phyloP scores from a whole-genome alignment of 2,888 invertebrate species.

The Salpingus planirostris region DNA sequence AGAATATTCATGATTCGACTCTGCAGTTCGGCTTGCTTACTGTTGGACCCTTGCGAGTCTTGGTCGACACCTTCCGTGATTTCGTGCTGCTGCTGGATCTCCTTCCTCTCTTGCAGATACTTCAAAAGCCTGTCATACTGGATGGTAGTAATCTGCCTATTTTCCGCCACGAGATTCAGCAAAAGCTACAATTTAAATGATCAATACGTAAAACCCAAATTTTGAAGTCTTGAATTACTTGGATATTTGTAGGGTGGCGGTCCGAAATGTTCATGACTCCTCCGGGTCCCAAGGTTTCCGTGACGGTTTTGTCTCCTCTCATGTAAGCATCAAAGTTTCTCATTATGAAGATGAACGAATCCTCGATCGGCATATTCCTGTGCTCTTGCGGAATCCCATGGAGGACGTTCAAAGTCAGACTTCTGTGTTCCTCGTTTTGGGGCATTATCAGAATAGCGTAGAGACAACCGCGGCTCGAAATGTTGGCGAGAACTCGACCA shows the following conservation, averaged over 20 bases:
- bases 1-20: slow-evolving; percentile 71
- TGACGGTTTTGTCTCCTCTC: slow-evolving; percentile 39
- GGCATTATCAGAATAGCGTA: slow-evolving; percentile 83
- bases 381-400: slow-evolving; percentile 92
- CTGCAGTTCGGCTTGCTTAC: slow-evolving; percentile 62
- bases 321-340: slow-evolving; percentile 60
- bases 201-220: no score
- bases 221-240: slow-evolving; percentile 40
- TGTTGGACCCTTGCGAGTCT: slow-evolving; percentile 40
- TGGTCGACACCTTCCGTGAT: slow-evolving; percentile 55
- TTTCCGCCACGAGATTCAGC: slow-evolving; percentile 74
- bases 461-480: slow-evolving; percentile 78
- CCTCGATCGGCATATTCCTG: slow-evolving; percentile 92
- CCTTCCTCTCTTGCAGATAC: slow-evolving; percentile 64
- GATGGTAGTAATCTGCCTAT: slow-evolving; percentile 62
- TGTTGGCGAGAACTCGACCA: slow-evolving; percentile 70
- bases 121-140: slow-evolving; percentile 72
- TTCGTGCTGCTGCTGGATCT: slow-evolving; percentile 66
- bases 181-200: slow-evolving; percentile 47
- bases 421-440: slow-evolving; percentile 76
- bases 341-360: slow-evolving; percentile 71
- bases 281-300: slow-evolving; percentile 21
- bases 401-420: slow-evolving; percentile 81
- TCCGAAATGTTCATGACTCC: slow-evolving; percentile 36
- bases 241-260: slow-evolving; percentile 56